Base-by-base conservation (phyloP, 92 coral and sea anemone species). In the Nematostella vectensis region DNA sequence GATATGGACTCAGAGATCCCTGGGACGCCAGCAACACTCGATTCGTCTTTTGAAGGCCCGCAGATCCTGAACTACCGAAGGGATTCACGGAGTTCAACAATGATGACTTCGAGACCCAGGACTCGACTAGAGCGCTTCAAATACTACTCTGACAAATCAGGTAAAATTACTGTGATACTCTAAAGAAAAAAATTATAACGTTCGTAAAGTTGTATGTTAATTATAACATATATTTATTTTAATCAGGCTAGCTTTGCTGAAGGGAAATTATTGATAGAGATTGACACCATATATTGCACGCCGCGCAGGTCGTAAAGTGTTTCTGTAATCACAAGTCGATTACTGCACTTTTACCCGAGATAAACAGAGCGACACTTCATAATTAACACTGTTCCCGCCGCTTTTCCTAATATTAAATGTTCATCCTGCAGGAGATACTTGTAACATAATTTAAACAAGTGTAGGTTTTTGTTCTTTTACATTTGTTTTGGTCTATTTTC, bases 61-160 rank as follows among this genome's bases (percentile, higher is more conserved):
- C 54, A 44, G 27, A 67, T 67, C 19, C 54, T 58, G 12, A 47
- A 31, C 25, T 55, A 52, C 52, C 25, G 79, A 62, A 53, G 43
- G 55, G 61, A 52, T 23, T 61, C 61, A 13, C 29, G 54, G 50
- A 36, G 60, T 55, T 12, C 73, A 21, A 47, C 55, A 54, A 50
- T 73, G 0, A 51, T 68, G 11, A 37, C 44, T 13, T 24, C 43
- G 11, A 69, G 67, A 56, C 81, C 95, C 4, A 91, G 64, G 52
- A 91, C 98, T 16, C 83, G 98, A 51, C 40, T 91, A 10, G 98
- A 91, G 43, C 77, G 74, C 51, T 91, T 72, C 76, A 91, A 91
- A 59, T 53, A 57, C 31, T 74, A 77, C 11, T 71, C 77, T 21
- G 89, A 81, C 52, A 89, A 85, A 57, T 19, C 45, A 62, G 51